Conservation (phyloP, 1,140 invertebrate species). For the Adelges cooleyi region DNA sequence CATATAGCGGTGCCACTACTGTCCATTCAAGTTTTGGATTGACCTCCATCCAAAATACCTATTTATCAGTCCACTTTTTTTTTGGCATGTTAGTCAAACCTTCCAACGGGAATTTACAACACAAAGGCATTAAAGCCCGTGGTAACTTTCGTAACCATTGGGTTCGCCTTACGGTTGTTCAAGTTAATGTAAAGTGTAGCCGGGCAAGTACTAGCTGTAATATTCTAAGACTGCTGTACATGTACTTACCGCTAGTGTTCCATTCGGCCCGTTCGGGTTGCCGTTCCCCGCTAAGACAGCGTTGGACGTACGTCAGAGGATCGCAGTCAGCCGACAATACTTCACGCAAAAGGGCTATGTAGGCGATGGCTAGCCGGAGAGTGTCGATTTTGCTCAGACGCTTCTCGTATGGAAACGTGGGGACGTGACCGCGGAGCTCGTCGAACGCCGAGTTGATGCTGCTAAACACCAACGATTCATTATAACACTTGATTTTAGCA, state of each 20-base stretch:
- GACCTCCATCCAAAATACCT: too few species aligned
- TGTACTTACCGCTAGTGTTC: slow-evolving; percentile 84
- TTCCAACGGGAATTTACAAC: too few species aligned
- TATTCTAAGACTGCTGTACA: too few species aligned
- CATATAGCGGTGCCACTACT: too few species aligned
- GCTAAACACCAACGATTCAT: slow-evolving; percentile 46
- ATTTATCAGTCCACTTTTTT: too few species aligned
- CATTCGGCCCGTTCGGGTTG: slow-evolving; percentile 70
- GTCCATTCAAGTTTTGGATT: too few species aligned
- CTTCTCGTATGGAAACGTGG: slow-evolving; percentile 98
- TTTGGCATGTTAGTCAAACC: too few species aligned
- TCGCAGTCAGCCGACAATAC: slow-evolving; percentile 81
- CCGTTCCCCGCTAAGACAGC: slow-evolving; percentile 76
- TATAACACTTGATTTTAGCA: background rate
- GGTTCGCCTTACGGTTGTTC: too few species aligned
- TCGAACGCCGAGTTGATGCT: slow-evolving; percentile 99
- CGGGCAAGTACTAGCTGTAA: too few species aligned
- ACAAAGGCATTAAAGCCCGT: too few species aligned
- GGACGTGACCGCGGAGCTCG: slow-evolving; percentile 84
- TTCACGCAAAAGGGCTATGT: slow-evolving; percentile 86
- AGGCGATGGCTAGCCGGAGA: slow-evolving; percentile 85
- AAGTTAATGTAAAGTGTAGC: too few species aligned
- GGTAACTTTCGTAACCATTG: too few species aligned
- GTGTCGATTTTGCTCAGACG: slow-evolving; percentile 95
- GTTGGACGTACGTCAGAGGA: slow-evolving; percentile 85